These are phyloP conservation scores for Rhabdomys pumilio DNA, from an alignment of 2,797 vertebrate species.

Conservation along the genomic window DNA sequence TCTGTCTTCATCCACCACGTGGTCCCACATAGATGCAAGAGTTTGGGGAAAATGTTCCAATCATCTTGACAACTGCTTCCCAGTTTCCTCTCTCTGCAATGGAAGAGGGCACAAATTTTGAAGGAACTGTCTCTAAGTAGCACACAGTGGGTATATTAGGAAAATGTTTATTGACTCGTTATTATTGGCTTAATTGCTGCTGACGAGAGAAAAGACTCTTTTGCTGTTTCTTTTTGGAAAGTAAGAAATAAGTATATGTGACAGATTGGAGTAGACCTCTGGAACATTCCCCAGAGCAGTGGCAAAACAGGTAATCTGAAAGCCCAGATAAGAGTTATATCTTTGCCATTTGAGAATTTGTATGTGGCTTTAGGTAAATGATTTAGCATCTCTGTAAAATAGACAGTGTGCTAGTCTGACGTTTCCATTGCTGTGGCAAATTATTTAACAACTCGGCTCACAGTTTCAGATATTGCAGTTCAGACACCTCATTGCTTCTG, in stretches of 20 bases:
- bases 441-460: not conserved
- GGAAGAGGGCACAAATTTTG: not conserved
- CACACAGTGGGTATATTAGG: not conserved
- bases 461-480: not conserved
- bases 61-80: not conserved
- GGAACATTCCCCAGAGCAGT: not conserved
- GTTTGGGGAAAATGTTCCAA: not conserved
- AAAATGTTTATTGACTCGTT: not conserved
- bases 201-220: not conserved
- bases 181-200: not conserved
- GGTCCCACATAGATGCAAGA: not conserved
- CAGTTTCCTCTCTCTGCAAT: not conserved
- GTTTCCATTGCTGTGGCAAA: not conserved
- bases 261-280: not conserved
- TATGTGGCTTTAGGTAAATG: conserved; percentile 3
- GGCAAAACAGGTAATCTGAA: not conserved
- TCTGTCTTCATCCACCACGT: not conserved
- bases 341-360: not conserved
- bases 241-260: not conserved
- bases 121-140: not conserved
- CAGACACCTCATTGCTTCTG: not conserved
- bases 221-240: no score
- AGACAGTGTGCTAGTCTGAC: no score
- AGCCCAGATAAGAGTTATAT: not conserved
- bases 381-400: conserved; percentile 13